A percentile compares a stretch with the other conserved stretches of the same genome.
Conservation (phyloP, 2,113 vertebrate genomes). For the Albula glossodonta region DNA sequence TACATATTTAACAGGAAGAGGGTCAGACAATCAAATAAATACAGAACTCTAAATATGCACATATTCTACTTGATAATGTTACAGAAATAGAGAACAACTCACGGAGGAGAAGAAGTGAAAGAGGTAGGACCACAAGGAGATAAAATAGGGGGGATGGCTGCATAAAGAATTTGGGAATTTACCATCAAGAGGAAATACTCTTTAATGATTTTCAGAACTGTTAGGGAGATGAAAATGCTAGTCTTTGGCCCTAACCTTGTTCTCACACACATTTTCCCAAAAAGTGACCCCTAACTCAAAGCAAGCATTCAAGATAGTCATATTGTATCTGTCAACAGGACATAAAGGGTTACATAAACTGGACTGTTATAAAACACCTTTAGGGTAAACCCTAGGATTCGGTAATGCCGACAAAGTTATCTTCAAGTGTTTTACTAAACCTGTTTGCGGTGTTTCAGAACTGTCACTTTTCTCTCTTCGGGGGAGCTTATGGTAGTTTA, state of each 20-base stretch:
- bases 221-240: neutral
- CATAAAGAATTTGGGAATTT: neutral
- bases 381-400: no score
- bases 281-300: no score
- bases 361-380: no score
- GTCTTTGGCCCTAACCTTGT: neutral
- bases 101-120: neutral
- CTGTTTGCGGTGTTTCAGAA: no score
- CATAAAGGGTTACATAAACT: no score
- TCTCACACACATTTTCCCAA: neutral
- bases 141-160: neutral
- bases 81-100: constrained; percentile 25
- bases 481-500: no score
- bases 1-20: constrained; percentile 36
- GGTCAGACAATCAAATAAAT: constrained; percentile 31
- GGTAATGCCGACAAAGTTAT: no score
- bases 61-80: constrained; percentile 23
- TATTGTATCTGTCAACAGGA: no score
- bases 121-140: neutral
- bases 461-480: no score
- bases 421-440: no score
- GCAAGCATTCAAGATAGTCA: no score
- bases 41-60: constrained; percentile 27
- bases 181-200: neutral
- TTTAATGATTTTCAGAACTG: neutral